Evolutionary conservation across 2,797 vertebrate species (phyloP), one percentile per base, ranked within the genome.

Genomic region (Poecilia velifera): DNA sequence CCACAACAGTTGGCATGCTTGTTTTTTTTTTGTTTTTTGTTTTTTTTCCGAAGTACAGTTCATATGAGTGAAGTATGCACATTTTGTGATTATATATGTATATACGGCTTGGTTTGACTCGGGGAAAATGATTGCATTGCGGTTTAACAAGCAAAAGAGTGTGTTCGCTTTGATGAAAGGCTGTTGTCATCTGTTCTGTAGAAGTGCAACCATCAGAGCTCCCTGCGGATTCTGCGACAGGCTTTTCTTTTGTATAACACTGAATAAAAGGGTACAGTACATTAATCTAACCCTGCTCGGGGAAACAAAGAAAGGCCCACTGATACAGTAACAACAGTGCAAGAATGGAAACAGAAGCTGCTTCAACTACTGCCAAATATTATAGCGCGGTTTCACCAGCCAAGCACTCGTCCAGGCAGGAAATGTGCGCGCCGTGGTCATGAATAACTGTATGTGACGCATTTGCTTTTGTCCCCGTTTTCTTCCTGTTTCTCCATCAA

Each of bases 101-200:
- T 81, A 64, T 81, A 76, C 47, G 64, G 73, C 73, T 73, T 81
- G 31, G 87, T 36, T 46, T 18, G 85, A 81, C 80, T 74, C 78
- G 88, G 85, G 85, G 85, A 89, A 79, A 88, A 90, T 84, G 87
- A 92, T 84, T 87, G 89, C 77, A 71, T 75, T 47, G 79, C 76
- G 76, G 90, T 92, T 34, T 91, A 93, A 90, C 84, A 90, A 90
- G 90, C 77, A 87, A 86, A 86, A 87, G 90, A 87, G 83, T 87
- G 86, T 46, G 85, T 91, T 90, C 79, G 85, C 90, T 94, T 92
- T 96, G 95, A 96, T 94, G 93, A 95, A 96, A 95, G 89, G 91
- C 92, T 93, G 92, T 92, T 95, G 94, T 96, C 94, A 95, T 94
- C 88, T 89, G 88, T 82, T 94, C 91, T 83, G 83, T 87, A 81